Percentiles rank a stretch among this genome's conserved stretches.
These are phyloP conservation scores for Nemotelus nigrinus DNA, from an alignment of 2,888 invertebrate genomes.

Conservation along the genomic window DNA sequence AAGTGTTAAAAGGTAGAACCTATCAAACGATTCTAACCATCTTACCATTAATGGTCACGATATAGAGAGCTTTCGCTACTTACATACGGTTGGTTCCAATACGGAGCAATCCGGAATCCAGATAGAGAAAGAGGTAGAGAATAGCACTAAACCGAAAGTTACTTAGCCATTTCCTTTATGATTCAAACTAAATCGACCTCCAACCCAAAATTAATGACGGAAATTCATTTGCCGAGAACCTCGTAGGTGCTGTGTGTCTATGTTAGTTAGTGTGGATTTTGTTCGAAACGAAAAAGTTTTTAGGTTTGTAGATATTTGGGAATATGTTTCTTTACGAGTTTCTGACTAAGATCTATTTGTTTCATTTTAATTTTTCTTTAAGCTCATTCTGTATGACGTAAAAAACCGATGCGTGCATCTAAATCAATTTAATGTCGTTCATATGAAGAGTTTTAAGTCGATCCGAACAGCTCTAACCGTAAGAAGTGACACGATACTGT, in stretches of 20 bases:
- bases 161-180: constrained; percentile 50
- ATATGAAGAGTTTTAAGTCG: too few relatives aligned
- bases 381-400: too few relatives aligned
- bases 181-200: constrained; percentile 49
- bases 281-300: too few relatives aligned
- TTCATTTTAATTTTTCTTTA: too few relatives aligned
- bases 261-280: background rate
- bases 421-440: too few relatives aligned
- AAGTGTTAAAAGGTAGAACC: constrained; percentile 48
- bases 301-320: too few relatives aligned
- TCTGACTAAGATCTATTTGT: too few relatives aligned
- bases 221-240: constrained; percentile 48
- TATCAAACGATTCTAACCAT: constrained; percentile 44
- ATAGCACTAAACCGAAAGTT: constrained; percentile 40
- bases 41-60: constrained; percentile 43
- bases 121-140: background rate
- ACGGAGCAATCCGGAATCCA: background rate
- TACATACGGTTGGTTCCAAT: background rate
- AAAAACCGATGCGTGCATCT: too few relatives aligned
- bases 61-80: background rate
- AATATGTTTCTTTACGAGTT: too few relatives aligned
- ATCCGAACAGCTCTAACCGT: too few relatives aligned
- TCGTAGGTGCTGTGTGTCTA: background rate
- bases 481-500: too few relatives aligned
- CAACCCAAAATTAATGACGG: constrained; percentile 50